Evolutionary conservation across 2,888 invertebrate genomes (phyloP), one percentile per base, ranked within the genome.

Genomic region (Anaspis maculata): DNA sequence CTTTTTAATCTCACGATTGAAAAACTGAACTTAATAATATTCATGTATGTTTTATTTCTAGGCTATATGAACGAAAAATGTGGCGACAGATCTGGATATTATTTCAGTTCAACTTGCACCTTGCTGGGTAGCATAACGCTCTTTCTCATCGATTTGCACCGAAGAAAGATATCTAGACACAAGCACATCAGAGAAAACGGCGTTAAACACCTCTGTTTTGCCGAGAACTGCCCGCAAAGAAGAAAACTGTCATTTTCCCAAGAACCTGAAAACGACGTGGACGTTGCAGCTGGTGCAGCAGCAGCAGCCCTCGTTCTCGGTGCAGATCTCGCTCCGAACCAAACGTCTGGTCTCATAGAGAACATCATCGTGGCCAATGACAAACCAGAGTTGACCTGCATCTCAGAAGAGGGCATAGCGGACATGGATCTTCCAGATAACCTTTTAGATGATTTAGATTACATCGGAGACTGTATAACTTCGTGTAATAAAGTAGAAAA

Each of bases 401-500:
- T 86, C 59, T 85, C 84, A 27, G 87, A 87, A 62, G 87, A 87
- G 57, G 86, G 85, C 14, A 83, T 86, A 30, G 79, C 84, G 1
- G 86, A 86, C 53, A 78, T 86, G 70, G 86, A 86, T 62, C 70
- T 86, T 26, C 85, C 85, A 12, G 85, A 86, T 54, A 83, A 84
- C 58, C 64, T 85, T 34, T 69, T 85, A 15, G 84, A 85, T 39
- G 84, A 84, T 53, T 67, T 85, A 45, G 83, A 84, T 57, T 83
- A 83, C 57, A 82, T 82, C 42, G 83, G 83, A 33, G 84, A 85
- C 61, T 84, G 84, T 62, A 85, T 86, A 62, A 85, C 85, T 47
- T 84, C 84, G 42, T 86, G 85, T 66, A 84, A 85, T 69, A 85
- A 85, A 73, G 80, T 86, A 44, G 86, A 87, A 63, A 85, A 86